Base-by-base conservation (phyloP, 1,140 invertebrate species). In the Pomacea maculata region DNA sequence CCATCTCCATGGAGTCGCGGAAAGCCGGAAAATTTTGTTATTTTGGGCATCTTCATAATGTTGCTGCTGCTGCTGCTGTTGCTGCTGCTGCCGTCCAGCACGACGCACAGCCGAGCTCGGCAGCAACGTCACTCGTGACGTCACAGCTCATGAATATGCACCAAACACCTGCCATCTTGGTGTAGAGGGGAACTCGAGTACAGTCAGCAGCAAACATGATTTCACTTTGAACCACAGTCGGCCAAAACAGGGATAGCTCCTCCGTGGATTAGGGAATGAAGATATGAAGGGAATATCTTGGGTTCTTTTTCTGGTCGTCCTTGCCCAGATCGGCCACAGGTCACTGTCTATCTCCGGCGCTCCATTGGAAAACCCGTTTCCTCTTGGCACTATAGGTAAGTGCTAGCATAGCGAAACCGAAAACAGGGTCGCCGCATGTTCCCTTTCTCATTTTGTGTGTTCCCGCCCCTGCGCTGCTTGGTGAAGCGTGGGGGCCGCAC, bases 371-470 rank as follows among this genome's bases (percentile, higher is more conserved):
- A 78, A 78, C 25, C 77, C 77, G 45, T 78, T 78, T 64, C 77
- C 77, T 54, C 67, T 78, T 8, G 77, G 77, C 67, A 78, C 77
- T 15, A 78, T 78, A 78, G 77, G 77, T 78, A 78, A 78, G 77
- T 61, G 57, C 57, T 14, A 11, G 3, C 57, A 61, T 61, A 61
- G 57, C 57, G 57, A 61, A 61, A 61, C 11, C 57, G 15, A 61
- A 61, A 61, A 61, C 57, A 61, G 57, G 57, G 57, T 11, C 57
- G 15, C 57, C 57, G 57, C 57, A 61, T 61, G 57, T 61, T 61
- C 57, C 57, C 15, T 61, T 25, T 61, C 57, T 61, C 11, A 61
- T 61, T 61, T 61, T 17, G 57, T 14, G 57, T 17, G 4, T 61
- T 61, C 57, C 57, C 57, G 57, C 57, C 57, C 57, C 57, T 11